phyloP scores from a whole-genome alignment of 1,140 invertebrate species.

The Heliothis virescens region DNA sequence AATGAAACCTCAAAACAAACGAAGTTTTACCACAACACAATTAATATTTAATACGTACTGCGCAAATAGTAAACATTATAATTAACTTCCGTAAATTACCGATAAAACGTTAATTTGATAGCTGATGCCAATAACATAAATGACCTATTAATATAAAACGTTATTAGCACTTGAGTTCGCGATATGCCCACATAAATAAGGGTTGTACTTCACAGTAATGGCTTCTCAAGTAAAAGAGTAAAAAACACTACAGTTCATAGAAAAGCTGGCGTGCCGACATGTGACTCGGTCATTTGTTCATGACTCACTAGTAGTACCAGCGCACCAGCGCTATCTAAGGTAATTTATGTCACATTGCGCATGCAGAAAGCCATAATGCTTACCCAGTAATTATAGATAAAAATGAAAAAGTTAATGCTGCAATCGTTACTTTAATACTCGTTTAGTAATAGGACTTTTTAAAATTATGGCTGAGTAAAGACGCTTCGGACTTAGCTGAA shows the following conservation, averaged over 20 bases:
- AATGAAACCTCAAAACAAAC: neutral
- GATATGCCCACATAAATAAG: slow-evolving; percentile 21
- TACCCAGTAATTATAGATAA: slow-evolving; percentile 22
- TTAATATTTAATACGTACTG: neutral
- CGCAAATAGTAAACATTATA: slow-evolving; percentile 31
- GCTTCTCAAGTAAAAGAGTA: slow-evolving; percentile 17
- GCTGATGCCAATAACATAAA: neutral
- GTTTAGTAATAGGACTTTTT: neutral
- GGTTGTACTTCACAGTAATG: slow-evolving; percentile 13
- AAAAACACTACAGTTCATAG: slow-evolving; percentile 17
- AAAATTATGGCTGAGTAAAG: neutral
- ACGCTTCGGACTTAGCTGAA: neutral
- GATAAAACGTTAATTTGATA: slow-evolving; percentile 29
- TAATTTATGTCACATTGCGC: slow-evolving; percentile 46
- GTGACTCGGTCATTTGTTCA: slow-evolving; percentile 39
- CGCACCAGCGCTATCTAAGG: slow-evolving; percentile 22
- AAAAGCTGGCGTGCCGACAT: slow-evolving; percentile 41
- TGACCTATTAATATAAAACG: slow-evolving; percentile 6
- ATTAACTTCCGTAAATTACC: slow-evolving; percentile 13
- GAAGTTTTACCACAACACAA: neutral
- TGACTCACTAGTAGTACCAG: slow-evolving; percentile 47
- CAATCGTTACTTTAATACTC: slow-evolving; percentile 16
- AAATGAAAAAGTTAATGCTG: slow-evolving; percentile 36
- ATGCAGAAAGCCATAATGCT: slow-evolving; percentile 40
- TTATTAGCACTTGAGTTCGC: slow-evolving; percentile 16